Base-by-base conservation (phyloP, 1,140 invertebrate species). In the Eciton burchellii region DNA sequence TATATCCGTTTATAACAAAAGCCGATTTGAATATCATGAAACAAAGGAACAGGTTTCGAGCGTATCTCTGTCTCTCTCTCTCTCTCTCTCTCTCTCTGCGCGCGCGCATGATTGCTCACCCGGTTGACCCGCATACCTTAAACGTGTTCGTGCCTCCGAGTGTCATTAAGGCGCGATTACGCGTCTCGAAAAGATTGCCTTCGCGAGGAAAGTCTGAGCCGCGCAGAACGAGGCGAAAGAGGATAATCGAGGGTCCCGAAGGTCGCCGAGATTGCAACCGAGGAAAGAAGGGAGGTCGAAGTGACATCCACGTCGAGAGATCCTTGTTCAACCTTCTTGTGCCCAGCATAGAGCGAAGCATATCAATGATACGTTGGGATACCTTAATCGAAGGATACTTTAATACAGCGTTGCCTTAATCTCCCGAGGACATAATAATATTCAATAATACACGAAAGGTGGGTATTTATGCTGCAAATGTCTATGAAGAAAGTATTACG, bases 41-140 rank as follows among this genome's bases (percentile, higher is more conserved):
- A 76, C 16, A 43, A 65, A 66, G 24, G 1, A 82, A 65, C 49
- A 83, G 60, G 52, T 63, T 47, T 57, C 21, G 6, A 76, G 56
- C 14, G 16, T 73, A 29, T 54, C 12, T 56, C 14, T 74, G 45
- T 54, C 12, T 56, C 14, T 74, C 57, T 35, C 6, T 35, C 35
- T 35, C 6, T 35, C 35, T 35, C 6, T 35, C 35, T 35, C 35
- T 35, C 35, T 35, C n/a, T n/a, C n/a, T n/a, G n/a, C n/a, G n/a
- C n/a, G n/a, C 35, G 35, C 35, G 6, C 35, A 35, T 29, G 70
- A 82, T 63, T 62, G 59, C 47, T 74, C 60, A 54, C 57, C 72
- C 47, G 47, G 12, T 29, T 66, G 81, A 82, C 59, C 81, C 60
- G 72, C 72, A 76, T 82, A 63, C 52, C 60, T 82, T 66, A 63